Evolutionary conservation across 2,888 invertebrate species (phyloP).

Genomic region (Odiellus spinosus): DNA sequence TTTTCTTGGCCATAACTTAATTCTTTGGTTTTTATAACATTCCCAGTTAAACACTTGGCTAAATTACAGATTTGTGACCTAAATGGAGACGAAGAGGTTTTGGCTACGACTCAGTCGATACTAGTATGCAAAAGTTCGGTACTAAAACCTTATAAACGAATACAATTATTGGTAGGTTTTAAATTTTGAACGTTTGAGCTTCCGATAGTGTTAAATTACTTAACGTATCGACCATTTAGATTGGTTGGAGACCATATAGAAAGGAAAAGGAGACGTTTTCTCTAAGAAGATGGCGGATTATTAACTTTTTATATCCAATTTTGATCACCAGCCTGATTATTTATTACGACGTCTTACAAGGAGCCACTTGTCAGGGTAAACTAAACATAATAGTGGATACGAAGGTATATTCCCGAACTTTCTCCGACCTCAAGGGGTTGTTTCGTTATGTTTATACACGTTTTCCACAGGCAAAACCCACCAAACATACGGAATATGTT

Average conservation of each 20-base stretch:
- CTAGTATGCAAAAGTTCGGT: slow-evolving; percentile 11
- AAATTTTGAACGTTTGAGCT: no score
- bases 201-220: no score
- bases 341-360: slow-evolving; percentile 27
- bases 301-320: slow-evolving; percentile 26
- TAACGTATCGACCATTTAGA: slow-evolving; percentile 20
- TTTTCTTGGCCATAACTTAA: no score
- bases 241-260: slow-evolving; percentile 29
- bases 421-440: no score
- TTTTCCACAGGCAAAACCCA: no score
- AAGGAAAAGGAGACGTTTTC: slow-evolving; percentile 19
- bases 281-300: slow-evolving; percentile 9
- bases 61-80: slow-evolving; percentile 10
- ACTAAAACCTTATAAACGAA: slow-evolving; percentile 11
- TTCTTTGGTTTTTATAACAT: not conserved
- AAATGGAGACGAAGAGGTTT: slow-evolving; percentile 8
- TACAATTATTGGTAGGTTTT: slow-evolving; percentile 11
- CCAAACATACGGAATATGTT: no score
- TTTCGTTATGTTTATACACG: no score
- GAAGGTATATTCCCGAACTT: slow-evolving; percentile 4
- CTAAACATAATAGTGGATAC: slow-evolving; percentile 23
- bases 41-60: no score
- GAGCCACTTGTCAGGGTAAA: slow-evolving; percentile 29
- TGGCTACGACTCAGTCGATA: slow-evolving; percentile 8
- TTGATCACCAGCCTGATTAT: slow-evolving; percentile 24